Percentiles rank a stretch among this genome's conserved stretches.
phyloP scores from a whole-genome alignment of 2,113 vertebrate genomes.

The Barbus barbus region DNA sequence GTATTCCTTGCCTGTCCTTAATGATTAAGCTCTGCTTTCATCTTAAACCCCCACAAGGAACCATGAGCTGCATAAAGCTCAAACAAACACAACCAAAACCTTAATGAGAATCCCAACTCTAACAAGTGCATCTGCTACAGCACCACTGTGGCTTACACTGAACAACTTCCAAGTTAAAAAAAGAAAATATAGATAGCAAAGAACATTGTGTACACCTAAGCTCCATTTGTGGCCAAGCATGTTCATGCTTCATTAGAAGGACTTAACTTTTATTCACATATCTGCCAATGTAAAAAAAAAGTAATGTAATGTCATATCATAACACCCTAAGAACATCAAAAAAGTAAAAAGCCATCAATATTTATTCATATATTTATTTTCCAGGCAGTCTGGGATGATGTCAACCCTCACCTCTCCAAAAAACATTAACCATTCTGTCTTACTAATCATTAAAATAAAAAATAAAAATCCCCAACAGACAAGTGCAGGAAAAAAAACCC shows the following conservation, averaged over 20 bases:
- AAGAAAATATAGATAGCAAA: not conserved
- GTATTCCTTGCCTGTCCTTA: conserved; percentile 64
- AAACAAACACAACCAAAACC: conserved; percentile 63
- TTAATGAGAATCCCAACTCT: conserved; percentile 65
- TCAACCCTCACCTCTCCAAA: conserved; percentile 21
- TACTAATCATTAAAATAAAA: conserved; percentile 29
- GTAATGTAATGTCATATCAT: not conserved
- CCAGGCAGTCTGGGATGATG: not conserved
- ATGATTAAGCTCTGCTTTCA: conserved; percentile 77
- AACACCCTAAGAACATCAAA: no score
- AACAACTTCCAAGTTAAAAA: not conserved
- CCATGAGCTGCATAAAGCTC: conserved; percentile 66
- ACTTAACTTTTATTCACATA: conserved; percentile 34
- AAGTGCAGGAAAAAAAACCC: not conserved
- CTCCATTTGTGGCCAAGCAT: conserved; percentile 54
- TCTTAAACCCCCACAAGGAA: conserved; percentile 66
- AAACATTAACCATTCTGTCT: conserved; percentile 34
- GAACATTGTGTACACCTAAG: conserved; percentile 4
- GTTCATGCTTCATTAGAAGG: conserved; percentile 66
- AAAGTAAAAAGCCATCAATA: not conserved
- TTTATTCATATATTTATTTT: not conserved
- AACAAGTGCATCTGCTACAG: conserved; percentile 58
- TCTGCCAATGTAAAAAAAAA: conserved; percentile 16
- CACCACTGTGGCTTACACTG: not conserved
- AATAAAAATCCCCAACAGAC: not conserved